These are phyloP conservation scores for Coturnix japonica DNA, from an alignment of 2,113 vertebrate species.

Conservation along the genomic window DNA sequence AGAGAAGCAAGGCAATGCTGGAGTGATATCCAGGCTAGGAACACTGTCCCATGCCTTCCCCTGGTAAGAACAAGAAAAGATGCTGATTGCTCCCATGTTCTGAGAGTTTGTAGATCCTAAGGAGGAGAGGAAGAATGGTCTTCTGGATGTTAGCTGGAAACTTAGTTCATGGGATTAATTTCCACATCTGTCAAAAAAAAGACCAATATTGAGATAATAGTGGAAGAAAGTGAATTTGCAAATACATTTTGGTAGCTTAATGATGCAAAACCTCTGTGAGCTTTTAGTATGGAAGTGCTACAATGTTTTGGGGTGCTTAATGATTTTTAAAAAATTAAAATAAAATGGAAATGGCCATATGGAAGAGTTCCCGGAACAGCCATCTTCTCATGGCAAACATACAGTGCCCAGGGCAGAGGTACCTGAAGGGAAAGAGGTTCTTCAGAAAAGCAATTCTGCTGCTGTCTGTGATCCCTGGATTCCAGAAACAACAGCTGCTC, in stretches of 20 bases:
- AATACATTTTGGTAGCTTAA: neutral
- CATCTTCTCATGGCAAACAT: neutral
- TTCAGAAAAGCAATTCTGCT: neutral
- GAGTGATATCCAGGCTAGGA: neutral
- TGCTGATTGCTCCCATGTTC: neutral
- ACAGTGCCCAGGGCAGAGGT: neutral
- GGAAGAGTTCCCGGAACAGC: neutral
- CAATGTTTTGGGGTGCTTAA: neutral
- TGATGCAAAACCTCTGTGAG: neutral
- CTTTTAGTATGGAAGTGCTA: neutral
- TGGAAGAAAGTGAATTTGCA: neutral
- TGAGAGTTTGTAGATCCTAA: neutral
- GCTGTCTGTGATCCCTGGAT: neutral
- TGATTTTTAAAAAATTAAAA: neutral
- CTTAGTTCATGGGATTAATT: neutral
- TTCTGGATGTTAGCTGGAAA: neutral
- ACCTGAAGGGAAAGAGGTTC: neutral
- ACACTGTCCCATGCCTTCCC: fast-evolving
- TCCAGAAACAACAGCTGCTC: neutral
- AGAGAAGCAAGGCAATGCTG: neutral
- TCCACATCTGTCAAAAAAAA: neutral
- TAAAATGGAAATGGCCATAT: neutral
- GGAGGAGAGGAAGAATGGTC: neutral
- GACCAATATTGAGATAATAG: neutral
- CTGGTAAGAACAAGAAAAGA: neutral